These are phyloP conservation scores for Aurelia aurita DNA, from an alignment of 30 jellyfish, hydroid and myxozoan genomes.

Conservation along the genomic window DNA sequence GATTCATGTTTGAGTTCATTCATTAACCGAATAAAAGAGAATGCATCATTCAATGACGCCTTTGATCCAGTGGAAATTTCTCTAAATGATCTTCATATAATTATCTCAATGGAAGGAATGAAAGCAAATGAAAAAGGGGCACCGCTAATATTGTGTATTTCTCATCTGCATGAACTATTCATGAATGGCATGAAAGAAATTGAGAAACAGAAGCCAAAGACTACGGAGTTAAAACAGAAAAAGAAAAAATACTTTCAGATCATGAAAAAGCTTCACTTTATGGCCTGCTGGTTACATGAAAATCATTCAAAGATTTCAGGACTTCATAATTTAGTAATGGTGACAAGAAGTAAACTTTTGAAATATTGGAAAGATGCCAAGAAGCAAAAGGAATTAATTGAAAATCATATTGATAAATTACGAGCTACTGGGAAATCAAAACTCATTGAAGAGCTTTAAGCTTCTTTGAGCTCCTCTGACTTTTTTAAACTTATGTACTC, in stretches of 20 bases:
- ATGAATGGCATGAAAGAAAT: not conserved
- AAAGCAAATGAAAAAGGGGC: not conserved
- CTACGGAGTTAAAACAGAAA: conserved; percentile 6
- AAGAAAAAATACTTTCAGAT: conserved; percentile 19
- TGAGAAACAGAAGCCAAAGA: not conserved
- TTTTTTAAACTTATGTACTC: too few species aligned
- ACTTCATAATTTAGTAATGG: not conserved
- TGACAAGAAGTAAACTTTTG: conserved; percentile 10
- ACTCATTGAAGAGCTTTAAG: conserved; percentile 32
- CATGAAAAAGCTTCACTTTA: conserved; percentile 58
- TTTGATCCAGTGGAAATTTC: conserved; percentile 56
- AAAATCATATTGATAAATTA: conserved; percentile 25
- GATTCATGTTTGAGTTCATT: conserved; percentile 40
- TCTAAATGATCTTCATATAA: conserved; percentile 35
- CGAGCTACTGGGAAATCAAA: conserved; percentile 2
- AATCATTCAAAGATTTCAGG: not conserved
- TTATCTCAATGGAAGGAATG: conserved; percentile 18
- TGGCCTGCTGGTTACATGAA: conserved; percentile 58
- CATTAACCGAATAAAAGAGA: conserved; percentile 35
- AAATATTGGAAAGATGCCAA: conserved; percentile 40
- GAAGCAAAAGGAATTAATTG: conserved; percentile 41
- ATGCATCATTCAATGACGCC: conserved; percentile 1
- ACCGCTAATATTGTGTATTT: conserved; percentile 31
- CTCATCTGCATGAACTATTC: conserved; percentile 69
- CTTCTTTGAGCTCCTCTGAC: too few species aligned